These are phyloP conservation scores for Lithobates pipiens DNA, from an alignment of 2,797 vertebrate genomes.

Conservation along the genomic window DNA sequence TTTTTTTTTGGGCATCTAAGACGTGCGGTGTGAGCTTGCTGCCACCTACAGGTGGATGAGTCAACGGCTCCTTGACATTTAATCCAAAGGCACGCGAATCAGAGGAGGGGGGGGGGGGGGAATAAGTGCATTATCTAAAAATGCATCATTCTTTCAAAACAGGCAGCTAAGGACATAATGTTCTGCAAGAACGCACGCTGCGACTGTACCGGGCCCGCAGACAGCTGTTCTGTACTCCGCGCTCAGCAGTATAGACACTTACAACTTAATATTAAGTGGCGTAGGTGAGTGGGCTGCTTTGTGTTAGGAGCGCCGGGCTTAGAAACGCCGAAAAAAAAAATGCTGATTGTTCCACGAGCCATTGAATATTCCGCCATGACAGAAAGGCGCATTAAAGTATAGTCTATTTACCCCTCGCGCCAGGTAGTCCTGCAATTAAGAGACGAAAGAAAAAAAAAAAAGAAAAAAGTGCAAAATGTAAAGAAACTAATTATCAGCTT, in stretches of 20 bases:
- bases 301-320: slow-evolving; percentile 6
- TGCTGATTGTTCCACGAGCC: slow-evolving; percentile 20
- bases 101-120: neutral
- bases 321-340: neutral
- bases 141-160: slow-evolving; percentile 41
- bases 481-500: slow-evolving; percentile 17
- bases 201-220: slow-evolving; percentile 10
- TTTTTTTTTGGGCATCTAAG: no score
- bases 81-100: neutral
- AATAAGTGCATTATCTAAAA: slow-evolving; percentile 44
- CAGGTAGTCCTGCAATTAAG: slow-evolving; percentile 21
- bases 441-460: neutral
- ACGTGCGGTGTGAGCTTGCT: slow-evolving; percentile 70
- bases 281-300: slow-evolving; percentile 36
- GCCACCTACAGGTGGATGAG: slow-evolving; percentile 73
- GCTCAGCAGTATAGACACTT: slow-evolving; percentile 20
- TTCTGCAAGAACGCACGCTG: slow-evolving; percentile 34
- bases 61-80: neutral
- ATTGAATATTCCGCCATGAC: slow-evolving; percentile 44
- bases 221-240: slow-evolving; percentile 41
- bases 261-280: slow-evolving; percentile 41
- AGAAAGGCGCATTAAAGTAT: slow-evolving; percentile 30
- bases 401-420: slow-evolving; percentile 35
- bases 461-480: slow-evolving; percentile 1
- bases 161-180: slow-evolving; percentile 47